Percentiles rank a stretch among this genome's conserved stretches.
Conservation (phyloP, 1,140 invertebrate species). For the Dryas iulia region DNA sequence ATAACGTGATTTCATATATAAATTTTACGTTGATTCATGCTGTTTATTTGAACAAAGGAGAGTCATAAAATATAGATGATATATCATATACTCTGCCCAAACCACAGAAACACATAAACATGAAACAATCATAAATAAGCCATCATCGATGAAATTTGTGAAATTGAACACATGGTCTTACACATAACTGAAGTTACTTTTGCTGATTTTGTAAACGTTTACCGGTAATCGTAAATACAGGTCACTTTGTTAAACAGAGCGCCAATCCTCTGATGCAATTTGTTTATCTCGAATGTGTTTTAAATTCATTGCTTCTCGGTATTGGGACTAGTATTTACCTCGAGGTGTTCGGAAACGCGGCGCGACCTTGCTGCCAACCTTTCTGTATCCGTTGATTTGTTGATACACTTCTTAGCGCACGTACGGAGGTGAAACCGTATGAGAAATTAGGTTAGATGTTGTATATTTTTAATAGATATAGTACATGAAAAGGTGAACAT, state of each 20-base stretch:
- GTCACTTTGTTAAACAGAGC: background rate
- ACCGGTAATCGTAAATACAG: background rate
- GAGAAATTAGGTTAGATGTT: background rate
- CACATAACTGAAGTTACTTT: background rate
- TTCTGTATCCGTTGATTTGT: slow-evolving; percentile 10
- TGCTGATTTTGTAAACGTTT: background rate
- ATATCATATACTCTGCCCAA: no score
- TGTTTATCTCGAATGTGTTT: background rate
- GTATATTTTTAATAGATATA: no score
- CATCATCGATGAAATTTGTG: no score
- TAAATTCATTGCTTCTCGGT: slow-evolving; percentile 14
- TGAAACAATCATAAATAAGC: no score
- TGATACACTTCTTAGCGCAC: background rate
- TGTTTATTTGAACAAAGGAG: no score
- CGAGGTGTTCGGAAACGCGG: slow-evolving; percentile 10
- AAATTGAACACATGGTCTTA: background rate
- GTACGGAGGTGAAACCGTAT: background rate
- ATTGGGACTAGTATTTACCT: slow-evolving; percentile 13
- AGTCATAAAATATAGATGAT: no score
- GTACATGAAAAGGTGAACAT: no score
- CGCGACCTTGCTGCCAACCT: slow-evolving; percentile 13
- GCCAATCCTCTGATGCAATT: background rate
- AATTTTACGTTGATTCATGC: no score
- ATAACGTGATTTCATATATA: background rate
- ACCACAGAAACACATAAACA: no score